Percentiles rank a stretch among this genome's conserved stretches.
These are phyloP conservation scores for Thymelicus lineola DNA, from an alignment of 2,888 invertebrate species.

Conservation along the genomic window DNA sequence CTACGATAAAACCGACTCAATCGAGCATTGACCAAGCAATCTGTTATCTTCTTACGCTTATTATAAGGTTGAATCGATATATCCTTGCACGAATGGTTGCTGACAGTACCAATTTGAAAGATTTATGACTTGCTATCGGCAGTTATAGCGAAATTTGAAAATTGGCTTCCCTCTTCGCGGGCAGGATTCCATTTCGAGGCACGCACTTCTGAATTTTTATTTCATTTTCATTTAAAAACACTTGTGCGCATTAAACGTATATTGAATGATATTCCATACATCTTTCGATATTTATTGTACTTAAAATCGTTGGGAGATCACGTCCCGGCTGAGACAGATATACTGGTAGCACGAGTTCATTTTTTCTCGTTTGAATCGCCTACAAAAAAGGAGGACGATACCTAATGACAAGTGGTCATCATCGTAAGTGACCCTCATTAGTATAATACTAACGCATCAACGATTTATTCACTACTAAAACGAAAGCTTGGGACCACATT, in stretches of 20 bases:
- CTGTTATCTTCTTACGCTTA: slow-evolving; percentile 8
- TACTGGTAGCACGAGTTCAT: too few relatives aligned
- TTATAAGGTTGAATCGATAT: slow-evolving; percentile 14
- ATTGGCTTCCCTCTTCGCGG: slow-evolving; percentile 3
- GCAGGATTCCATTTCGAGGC: not conserved
- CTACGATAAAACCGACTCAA: not conserved
- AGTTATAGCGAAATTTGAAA: slow-evolving; percentile 9
- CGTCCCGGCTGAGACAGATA: too few relatives aligned
- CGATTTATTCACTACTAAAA: too few relatives aligned
- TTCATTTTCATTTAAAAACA: slow-evolving; percentile 3
- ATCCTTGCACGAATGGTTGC: slow-evolving; percentile 8
- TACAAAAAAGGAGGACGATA: too few relatives aligned
- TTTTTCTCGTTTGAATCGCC: too few relatives aligned
- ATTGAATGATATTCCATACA: not conserved
- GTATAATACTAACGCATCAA: too few relatives aligned
- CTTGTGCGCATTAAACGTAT: not conserved
- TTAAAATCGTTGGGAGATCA: too few relatives aligned
- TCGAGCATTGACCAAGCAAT: slow-evolving; percentile 11
- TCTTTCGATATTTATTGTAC: not conserved
- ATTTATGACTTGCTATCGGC: slow-evolving; percentile 12
- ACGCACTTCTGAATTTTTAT: slow-evolving; percentile 11
- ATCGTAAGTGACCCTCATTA: too few relatives aligned
- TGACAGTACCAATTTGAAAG: slow-evolving; percentile 14
- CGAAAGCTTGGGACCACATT: too few relatives aligned
- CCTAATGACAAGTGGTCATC: too few relatives aligned